Evolutionary conservation across 1,140 invertebrate species (phyloP), one percentile per base, ranked within the genome.

Genomic region (Bombus sylvicola): DNA sequence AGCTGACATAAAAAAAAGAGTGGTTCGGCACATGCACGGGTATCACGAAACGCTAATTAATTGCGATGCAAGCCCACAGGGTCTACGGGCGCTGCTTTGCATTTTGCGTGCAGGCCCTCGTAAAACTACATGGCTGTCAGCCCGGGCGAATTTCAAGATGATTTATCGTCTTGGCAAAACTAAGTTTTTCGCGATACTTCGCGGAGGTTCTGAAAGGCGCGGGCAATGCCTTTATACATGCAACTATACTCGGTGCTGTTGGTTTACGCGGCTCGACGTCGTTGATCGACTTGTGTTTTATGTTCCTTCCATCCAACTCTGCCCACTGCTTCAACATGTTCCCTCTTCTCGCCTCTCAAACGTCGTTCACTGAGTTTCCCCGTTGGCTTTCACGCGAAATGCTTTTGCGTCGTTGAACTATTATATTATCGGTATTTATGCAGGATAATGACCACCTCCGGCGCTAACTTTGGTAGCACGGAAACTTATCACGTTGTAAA

Each of bases 1-100:
- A 88, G 81, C 75, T 74, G 85, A 85, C 81, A 82, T 85, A 86
- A 83, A 90, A 92, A 89, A 62, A 92, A 92, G 91, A 92, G 93
- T 86, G 89, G 85, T 94, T 92, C 90, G 89, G 92, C 92, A 93
- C 93, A 94, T 94, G 93, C 93, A 94, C 91, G 90, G 89, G 89
- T 94, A 93, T 94, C 94, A 94, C 93, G 93, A 93, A 94, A 94
- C 92, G 91, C 93, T 94, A 94, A 94, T 94, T 94, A 94, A 94
- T 94, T 94, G 93, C 93, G 91, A 92, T 93, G 93, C 93, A 93
- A 94, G 92, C 91, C 90, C 89, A 91, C 88, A 84, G 79, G 73
- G 73, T 64, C 81, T 86, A 31, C 25, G 86, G 83, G 41, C 81
- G 82, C 91, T 93, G 90, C 86, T 94, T 94, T 94, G 93, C 94